Base-by-base conservation (phyloP, 2,888 invertebrate species). In the Cantharis lateralis region DNA sequence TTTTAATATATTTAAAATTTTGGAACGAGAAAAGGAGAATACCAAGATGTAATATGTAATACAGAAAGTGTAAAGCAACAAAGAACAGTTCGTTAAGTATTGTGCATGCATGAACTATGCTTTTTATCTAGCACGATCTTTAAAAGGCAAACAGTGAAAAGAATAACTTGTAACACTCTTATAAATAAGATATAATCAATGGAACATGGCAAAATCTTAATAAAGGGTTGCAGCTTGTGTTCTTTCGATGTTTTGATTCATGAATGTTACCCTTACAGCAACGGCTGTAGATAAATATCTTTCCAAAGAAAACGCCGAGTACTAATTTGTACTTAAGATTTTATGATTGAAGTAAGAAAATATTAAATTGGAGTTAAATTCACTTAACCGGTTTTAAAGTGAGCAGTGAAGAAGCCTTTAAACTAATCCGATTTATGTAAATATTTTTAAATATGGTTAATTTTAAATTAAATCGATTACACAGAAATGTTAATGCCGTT, bases 211-310 rank as follows among this genome's bases (percentile, higher is more conserved):
- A 78, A 66, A 71, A 77, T 77, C 72, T 78, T 72, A 70, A 75
- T 78, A 78, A 75, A 75, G 75, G 72, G 74, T 74, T 74, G 74
- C 74, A 74, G 77, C 77, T 74, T 77, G 77, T 77, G 64, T 74
- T 74, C 70, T 70, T 74, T 77, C 77, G 16, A 20, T 24, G 15
- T 32, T 20, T 24, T 62, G 61, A 71, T 32, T 61, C 69, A 69
- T 48, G 77, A 74, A 71, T 63, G 70, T 48, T 62, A 77, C 69
- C 77, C 77, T 26, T 63, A 26, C 16, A 11, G 20, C 48, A 70
- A 68, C 77, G 77, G 77, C 74, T 70, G 68, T 11, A 74, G 77
- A 77, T 77, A 73, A 26, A 70, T 16, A 77, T 77, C 77, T 70
- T 70, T 18, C 74, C 71, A 72, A 66, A 24, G 24, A 66, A 66